These are phyloP conservation scores for Urosaurus nigricauda DNA, from an alignment of 2,797 vertebrate species.

Conservation along the genomic window DNA sequence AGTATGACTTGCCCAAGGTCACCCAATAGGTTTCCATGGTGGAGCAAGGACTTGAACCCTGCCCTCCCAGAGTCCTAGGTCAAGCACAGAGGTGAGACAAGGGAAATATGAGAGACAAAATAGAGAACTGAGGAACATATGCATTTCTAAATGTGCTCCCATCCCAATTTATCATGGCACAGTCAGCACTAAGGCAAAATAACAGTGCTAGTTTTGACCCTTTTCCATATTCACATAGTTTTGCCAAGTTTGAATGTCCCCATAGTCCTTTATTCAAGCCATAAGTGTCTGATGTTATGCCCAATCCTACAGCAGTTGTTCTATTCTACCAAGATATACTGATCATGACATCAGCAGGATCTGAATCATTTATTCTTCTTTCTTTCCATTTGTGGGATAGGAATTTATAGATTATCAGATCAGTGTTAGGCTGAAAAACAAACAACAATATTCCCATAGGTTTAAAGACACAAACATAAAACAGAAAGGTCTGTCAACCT, in stretches of 20 bases:
- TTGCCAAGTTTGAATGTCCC: not conserved
- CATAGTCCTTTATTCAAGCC: not conserved
- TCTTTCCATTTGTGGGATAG: not conserved
- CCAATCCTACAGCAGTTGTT: not conserved
- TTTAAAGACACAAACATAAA: not conserved
- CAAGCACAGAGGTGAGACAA: not conserved
- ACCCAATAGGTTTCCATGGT: too few species aligned
- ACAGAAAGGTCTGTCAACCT: not conserved
- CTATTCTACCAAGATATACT: not conserved
- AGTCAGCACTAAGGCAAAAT: not conserved
- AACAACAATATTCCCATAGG: not conserved
- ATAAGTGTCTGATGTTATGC: not conserved
- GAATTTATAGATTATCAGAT: not conserved
- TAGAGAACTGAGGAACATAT: not conserved
- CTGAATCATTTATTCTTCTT: not conserved
- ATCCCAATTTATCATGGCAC: not conserved
- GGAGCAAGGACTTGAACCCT: too few species aligned
- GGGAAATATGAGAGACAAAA: not conserved
- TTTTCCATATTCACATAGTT: not conserved
- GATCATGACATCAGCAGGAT: not conserved
- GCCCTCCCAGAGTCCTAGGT: too few species aligned
- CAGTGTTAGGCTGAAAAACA: not conserved
- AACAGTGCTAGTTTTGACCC: not conserved
- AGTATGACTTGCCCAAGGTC: too few species aligned
- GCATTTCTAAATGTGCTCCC: not conserved